Conservation (phyloP, 2,797 vertebrate species). For the Aplochiton taeniatus region DNA sequence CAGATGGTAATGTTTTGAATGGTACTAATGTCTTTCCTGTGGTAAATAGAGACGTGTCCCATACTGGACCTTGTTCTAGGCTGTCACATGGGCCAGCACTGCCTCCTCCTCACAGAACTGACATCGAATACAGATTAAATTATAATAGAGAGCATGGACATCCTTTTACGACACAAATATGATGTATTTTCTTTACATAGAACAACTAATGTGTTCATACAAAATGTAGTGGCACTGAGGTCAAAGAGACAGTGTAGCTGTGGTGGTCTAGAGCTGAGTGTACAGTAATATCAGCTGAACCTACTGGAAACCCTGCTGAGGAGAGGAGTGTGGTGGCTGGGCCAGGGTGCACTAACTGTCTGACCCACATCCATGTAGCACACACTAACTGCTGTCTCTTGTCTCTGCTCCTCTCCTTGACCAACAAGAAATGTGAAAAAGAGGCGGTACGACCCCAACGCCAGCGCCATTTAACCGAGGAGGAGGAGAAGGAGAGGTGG, state of each 20-base stretch:
- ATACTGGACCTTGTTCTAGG: conserved; percentile 51
- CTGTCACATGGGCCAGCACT: conserved; percentile 11
- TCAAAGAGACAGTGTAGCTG: no score
- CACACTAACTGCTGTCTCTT: conserved; percentile 73
- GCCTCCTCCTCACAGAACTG: conserved; percentile 1
- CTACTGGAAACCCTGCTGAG: conserved; percentile 23
- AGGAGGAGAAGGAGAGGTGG: conserved; percentile 55
- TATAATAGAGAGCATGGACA: neutral
- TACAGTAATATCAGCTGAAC: neutral
- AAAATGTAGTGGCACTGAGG: no score
- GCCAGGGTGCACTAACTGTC: conserved; percentile 56
- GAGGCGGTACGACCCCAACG: conserved; percentile 90
- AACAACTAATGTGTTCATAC: no score
- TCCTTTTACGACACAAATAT: neutral
- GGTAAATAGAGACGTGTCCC: conserved; percentile 59
- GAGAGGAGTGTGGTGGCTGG: conserved; percentile 53
- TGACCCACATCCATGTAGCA: conserved; percentile 19
- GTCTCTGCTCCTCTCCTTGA: conserved; percentile 55
- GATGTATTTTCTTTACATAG: no score
- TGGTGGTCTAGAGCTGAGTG: neutral
- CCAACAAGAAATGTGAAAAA: conserved; percentile 98
- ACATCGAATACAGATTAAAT: neutral
- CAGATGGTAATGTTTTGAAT: conserved; percentile 69
- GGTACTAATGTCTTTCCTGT: conserved; percentile 67
- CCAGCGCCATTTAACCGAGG: conserved; percentile 86